Evolutionary conservation across 2,888 invertebrate genomes (phyloP).

Genomic region (Trichopria drosophilae): DNA sequence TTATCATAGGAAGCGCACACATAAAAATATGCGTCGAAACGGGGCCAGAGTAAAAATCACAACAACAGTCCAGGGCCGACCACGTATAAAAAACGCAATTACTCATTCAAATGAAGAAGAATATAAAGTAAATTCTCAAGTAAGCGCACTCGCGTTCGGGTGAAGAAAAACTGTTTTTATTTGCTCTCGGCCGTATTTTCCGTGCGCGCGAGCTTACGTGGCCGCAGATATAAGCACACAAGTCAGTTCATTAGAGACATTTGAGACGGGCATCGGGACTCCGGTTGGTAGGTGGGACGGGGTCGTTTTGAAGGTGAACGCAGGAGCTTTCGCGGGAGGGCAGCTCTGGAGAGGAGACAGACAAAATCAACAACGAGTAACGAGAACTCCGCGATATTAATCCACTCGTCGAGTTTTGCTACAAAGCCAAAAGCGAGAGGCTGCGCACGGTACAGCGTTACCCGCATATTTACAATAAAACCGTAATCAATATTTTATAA

Average conservation of each 20-base stretch:
- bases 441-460: slow-evolving; percentile 38
- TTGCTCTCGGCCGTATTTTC: slow-evolving; percentile 17
- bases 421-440: slow-evolving; percentile 53
- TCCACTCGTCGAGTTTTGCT: slow-evolving; percentile 60
- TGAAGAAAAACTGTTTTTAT: no score
- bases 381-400: slow-evolving; percentile 59
- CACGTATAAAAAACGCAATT: no score
- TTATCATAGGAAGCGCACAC: no score
- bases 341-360: slow-evolving; percentile 51
- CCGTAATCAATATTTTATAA: slow-evolving; percentile 57
- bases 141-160: slow-evolving; percentile 4
- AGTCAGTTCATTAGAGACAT: slow-evolving; percentile 59
- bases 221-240: slow-evolving; percentile 57
- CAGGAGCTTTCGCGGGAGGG: slow-evolving; percentile 36
- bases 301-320: slow-evolving; percentile 32
- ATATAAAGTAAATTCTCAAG: no score
- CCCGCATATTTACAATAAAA: slow-evolving; percentile 54
- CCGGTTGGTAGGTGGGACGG: slow-evolving; percentile 24
- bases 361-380: slow-evolving; percentile 60
- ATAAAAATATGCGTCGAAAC: no score
- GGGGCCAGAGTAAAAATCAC: no score
- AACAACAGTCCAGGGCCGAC: no score
- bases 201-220: slow-evolving; percentile 40
- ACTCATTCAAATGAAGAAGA: no score
- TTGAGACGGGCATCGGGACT: slow-evolving; percentile 42